These are phyloP conservation scores for Haliaeetus leucogaster DNA, from an alignment of 2,113 vertebrate species.

Conservation along the genomic window DNA sequence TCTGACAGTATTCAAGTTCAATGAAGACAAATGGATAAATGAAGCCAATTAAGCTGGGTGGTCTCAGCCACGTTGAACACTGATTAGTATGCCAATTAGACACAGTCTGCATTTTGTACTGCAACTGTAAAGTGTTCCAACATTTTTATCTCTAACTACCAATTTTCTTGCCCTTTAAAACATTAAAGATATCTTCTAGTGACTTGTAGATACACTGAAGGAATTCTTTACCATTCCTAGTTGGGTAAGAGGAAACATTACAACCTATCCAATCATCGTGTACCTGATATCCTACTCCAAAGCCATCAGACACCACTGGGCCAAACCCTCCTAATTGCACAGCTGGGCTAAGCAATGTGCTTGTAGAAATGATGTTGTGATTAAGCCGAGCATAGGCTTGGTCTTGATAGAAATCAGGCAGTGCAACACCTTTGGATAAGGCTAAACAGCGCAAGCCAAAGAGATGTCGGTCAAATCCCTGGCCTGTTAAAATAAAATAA, in stretches of 20 bases:
- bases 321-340: constrained; percentile 89
- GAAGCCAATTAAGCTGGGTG: not conserved
- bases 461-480: constrained; percentile 95
- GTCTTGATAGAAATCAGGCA: constrained; percentile 85
- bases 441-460: constrained; percentile 85
- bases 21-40: not conserved
- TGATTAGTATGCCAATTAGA: not conserved
- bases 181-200: constrained; percentile 88
- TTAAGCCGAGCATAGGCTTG: constrained; percentile 86
- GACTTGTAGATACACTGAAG: constrained; percentile 86
- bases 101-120: not conserved
- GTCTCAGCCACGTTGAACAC: not conserved
- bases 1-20: not conserved
- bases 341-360: constrained; percentile 86
- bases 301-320: constrained; percentile 91
- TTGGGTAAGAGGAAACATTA: constrained; percentile 86
- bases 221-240: constrained; percentile 84
- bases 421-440: constrained; percentile 64
- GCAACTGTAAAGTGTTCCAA: not conserved
- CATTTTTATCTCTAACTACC: constrained; percentile 48
- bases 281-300: constrained; percentile 87
- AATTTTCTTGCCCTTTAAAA: constrained; percentile 84
- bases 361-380: constrained; percentile 94
- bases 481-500: constrained; percentile 75
- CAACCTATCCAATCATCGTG: constrained; percentile 90